A percentile compares a stretch with the other conserved stretches of the same genome.
These are phyloP conservation scores for Periophthalmus modestus DNA, from an alignment of 2,113 vertebrate genomes.

Conservation along the genomic window DNA sequence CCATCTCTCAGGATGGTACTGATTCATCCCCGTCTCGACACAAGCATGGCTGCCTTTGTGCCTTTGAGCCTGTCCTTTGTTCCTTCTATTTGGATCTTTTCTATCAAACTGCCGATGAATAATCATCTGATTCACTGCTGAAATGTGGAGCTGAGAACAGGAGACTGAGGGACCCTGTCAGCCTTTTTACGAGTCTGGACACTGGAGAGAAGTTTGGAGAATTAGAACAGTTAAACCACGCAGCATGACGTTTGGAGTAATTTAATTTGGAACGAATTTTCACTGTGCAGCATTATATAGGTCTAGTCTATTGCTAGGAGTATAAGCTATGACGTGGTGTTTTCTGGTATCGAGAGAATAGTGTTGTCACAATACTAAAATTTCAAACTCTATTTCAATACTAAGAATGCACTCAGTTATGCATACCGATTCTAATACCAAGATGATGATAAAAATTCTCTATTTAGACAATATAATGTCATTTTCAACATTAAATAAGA, in stretches of 20 bases:
- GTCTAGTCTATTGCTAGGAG: background rate
- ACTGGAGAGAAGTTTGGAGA: background rate
- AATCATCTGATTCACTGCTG: constrained; percentile 36
- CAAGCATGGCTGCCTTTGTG: background rate
- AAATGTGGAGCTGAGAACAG: constrained; percentile 5
- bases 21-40: background rate
- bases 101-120: constrained; percentile 44
- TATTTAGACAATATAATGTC: no score
- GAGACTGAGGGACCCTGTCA: background rate
- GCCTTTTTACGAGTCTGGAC: background rate
- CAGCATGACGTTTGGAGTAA: background rate
- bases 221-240: background rate
- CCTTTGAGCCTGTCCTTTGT: background rate
- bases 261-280: background rate
- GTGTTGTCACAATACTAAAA: no score
- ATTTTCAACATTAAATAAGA: no score
- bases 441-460: no score
- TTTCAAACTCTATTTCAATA: no score
- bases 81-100: background rate
- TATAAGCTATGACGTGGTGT: background rate
- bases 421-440: no score
- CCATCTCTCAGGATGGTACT: background rate
- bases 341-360: background rate
- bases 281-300: background rate
- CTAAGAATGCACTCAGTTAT: no score